These are phyloP conservation scores for Climacteris rufus DNA, from an alignment of 2,113 vertebrate species.

Conservation along the genomic window DNA sequence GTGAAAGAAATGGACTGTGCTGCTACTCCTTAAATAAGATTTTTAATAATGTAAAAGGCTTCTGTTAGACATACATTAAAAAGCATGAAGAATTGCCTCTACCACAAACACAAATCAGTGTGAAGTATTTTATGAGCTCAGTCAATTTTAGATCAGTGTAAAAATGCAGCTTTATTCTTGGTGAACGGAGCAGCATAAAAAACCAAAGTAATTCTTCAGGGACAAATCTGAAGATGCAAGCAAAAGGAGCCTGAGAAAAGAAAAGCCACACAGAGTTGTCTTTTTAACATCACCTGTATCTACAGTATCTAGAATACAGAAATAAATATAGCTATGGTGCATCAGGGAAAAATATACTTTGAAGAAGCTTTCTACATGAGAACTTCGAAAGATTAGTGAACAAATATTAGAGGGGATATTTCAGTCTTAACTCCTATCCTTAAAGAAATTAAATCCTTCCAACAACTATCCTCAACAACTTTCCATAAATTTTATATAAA, in stretches of 20 bases:
- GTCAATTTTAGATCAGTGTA: background rate
- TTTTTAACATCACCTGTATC: background rate
- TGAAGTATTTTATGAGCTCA: background rate
- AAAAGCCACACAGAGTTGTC: background rate
- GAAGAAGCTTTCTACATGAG: background rate
- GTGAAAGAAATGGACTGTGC: fast-evolving
- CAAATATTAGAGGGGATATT: background rate
- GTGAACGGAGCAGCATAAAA: background rate
- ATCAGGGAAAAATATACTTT: background rate
- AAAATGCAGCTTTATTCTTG: background rate
- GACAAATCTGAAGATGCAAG: background rate
- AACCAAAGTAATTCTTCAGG: background rate
- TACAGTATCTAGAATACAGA: background rate
- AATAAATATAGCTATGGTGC: background rate
- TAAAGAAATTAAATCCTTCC: background rate
- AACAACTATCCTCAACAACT: background rate
- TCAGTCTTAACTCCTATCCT: background rate
- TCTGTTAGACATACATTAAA: background rate
- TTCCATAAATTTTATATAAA: background rate
- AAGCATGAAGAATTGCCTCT: background rate
- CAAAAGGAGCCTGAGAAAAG: background rate
- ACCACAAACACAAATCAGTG: background rate
- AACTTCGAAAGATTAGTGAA: background rate
- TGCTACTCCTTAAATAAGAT: background rate
- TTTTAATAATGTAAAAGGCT: background rate